Conservation (phyloP, 2,113 vertebrate species). For the Maccullochella peelii region DNA sequence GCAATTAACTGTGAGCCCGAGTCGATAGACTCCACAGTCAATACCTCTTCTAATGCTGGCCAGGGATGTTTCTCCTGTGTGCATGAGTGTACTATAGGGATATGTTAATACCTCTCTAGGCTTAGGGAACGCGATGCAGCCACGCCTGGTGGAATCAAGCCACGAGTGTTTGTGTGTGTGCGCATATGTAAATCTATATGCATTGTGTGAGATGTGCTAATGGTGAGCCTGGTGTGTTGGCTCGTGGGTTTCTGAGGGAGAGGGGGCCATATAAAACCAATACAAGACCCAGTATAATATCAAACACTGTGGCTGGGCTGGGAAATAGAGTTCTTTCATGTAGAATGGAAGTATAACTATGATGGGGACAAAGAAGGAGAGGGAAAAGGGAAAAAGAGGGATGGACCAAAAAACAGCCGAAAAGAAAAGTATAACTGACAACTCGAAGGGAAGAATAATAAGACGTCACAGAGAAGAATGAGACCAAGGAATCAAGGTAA, state of each 20-base stretch:
- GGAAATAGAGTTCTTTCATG: background rate
- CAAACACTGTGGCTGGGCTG: background rate
- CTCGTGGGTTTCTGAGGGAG: background rate
- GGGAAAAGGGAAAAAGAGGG: background rate
- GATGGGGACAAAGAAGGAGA: background rate
- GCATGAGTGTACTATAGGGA: conserved; percentile 13
- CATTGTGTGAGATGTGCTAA: conserved; percentile 6
- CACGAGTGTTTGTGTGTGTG: background rate
- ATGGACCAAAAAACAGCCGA: background rate
- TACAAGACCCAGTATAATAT: background rate
- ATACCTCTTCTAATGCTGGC: conserved; percentile 55
- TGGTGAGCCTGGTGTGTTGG: background rate
- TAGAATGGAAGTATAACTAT: background rate
- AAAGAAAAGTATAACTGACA: background rate
- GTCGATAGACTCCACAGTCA: conserved; percentile 59
- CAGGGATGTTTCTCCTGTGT: conserved; percentile 12
- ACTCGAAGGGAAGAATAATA: background rate
- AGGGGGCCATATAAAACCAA: background rate
- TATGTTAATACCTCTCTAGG: conserved; percentile 13
- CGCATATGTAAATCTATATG: background rate
- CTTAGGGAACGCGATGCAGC: background rate
- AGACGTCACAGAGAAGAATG: background rate
- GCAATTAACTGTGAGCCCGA: conserved; percentile 63
- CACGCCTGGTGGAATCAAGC: too few species aligned
- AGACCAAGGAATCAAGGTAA: background rate